Percentiles rank a stretch among this genome's conserved stretches.
phyloP scores from a whole-genome alignment of 2,797 vertebrate species.

The Anas flavirostris region DNA sequence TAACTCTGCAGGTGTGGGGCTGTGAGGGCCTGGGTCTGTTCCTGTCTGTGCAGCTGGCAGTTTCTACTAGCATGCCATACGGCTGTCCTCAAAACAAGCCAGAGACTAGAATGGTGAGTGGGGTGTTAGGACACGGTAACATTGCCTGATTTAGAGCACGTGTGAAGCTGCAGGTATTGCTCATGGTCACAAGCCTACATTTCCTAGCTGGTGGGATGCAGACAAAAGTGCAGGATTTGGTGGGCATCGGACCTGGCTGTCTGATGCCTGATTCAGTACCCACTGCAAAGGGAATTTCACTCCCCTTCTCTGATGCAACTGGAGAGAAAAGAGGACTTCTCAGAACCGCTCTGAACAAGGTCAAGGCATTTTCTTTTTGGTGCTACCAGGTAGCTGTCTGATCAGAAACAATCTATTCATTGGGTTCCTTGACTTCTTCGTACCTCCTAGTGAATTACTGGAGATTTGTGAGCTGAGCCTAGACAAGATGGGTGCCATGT shows the following conservation, averaged over 20 bases:
- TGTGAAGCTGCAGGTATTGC: neutral
- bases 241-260: neutral
- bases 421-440: conserved; percentile 84
- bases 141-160: rapidly evolving
- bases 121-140: neutral
- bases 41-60: rapidly evolving
- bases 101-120: neutral
- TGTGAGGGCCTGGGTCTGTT: neutral
- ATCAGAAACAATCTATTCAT: neutral
- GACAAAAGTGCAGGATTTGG: neutral
- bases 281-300: neutral
- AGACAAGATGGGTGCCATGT: conserved; percentile 91
- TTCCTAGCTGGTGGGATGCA: neutral
- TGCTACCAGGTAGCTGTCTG: neutral
- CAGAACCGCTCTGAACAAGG: neutral
- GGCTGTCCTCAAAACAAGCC: neutral
- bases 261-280: neutral
- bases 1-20: neutral
- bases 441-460: conserved; percentile 90
- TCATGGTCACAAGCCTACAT: neutral
- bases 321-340: neutral
- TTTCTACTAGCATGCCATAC: neutral
- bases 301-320: neutral
- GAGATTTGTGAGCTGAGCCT: conserved; percentile 95
- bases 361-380: neutral